Percentiles rank a stretch among this genome's conserved stretches.
These are phyloP conservation scores for Sitta europaea DNA, from an alignment of 2,113 vertebrate species.

Conservation along the genomic window DNA sequence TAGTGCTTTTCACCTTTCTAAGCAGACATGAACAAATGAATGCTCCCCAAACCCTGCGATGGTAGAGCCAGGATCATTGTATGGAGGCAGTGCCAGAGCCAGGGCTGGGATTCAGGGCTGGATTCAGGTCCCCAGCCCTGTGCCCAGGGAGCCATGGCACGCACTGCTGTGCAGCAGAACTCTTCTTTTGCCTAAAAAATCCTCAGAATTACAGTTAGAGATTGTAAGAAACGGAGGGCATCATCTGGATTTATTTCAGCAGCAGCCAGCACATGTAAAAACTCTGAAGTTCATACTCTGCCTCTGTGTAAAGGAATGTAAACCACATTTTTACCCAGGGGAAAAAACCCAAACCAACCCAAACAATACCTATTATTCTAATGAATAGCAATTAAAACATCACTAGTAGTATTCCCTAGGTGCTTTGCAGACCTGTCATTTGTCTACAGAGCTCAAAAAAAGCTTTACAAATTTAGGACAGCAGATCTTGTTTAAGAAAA, in stretches of 20 bases:
- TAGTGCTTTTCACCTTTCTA: conserved; percentile 10
- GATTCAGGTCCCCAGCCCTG: not conserved
- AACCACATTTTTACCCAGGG: not conserved
- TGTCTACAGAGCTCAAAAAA: not conserved
- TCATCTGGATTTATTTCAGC: not conserved
- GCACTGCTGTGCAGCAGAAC: not conserved
- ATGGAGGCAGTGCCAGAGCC: not conserved
- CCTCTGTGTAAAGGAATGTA: not conserved
- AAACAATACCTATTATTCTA: not conserved
- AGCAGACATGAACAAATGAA: not conserved
- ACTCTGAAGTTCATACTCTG: not conserved
- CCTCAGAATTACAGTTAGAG: not conserved
- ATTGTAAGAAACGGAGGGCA: not conserved
- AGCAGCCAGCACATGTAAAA: not conserved
- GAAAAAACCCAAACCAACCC: not conserved
- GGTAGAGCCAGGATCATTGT: not conserved
- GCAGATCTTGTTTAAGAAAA: not conserved
- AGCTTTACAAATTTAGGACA: not conserved
- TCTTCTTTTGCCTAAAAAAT: not conserved
- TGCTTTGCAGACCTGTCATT: not conserved
- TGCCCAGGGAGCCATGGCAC: not conserved
- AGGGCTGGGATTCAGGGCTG: not conserved
- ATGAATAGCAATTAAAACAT: not conserved
- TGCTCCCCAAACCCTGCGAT: not conserved
- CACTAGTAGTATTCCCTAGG: not conserved